phyloP scores from a whole-genome alignment of 2,113 vertebrate species.

The Andinoacara biseriatus region DNA sequence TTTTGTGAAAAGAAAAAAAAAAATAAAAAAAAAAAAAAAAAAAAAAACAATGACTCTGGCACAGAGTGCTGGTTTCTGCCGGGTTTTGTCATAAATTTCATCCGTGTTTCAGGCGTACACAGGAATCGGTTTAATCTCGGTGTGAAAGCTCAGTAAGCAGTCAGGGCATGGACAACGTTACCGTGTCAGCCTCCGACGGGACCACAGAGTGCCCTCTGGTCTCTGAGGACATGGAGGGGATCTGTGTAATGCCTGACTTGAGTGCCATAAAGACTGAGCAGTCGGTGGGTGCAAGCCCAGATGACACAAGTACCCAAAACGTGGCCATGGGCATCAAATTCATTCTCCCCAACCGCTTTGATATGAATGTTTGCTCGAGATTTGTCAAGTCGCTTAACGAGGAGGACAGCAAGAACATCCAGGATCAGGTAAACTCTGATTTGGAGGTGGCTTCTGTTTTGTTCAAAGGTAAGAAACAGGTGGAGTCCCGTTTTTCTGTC shows the following conservation, averaged over 20 bases:
- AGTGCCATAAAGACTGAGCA: constrained; percentile 90
- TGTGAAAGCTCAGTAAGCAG: neutral
- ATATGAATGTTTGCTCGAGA: constrained; percentile 99
- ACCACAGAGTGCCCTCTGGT: constrained; percentile 79
- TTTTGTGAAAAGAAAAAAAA: too few relatives aligned
- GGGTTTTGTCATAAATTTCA: neutral
- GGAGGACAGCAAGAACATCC: constrained; percentile 99
- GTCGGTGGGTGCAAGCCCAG: constrained; percentile 76
- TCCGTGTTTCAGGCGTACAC: neutral
- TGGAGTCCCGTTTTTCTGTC: neutral
- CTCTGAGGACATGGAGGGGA: constrained; percentile 85
- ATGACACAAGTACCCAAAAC: constrained; percentile 79
- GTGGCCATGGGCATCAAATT: constrained; percentile 97
- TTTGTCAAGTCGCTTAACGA: constrained; percentile 99
- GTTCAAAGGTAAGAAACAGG: constrained; percentile 89
- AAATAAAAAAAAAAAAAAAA: too few relatives aligned
- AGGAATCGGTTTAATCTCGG: neutral
- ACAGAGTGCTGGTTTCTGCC: neutral
- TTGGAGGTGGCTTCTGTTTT: constrained; percentile 97
- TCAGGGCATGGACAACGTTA: constrained; percentile 59
- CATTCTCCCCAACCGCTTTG: constrained; percentile 96
- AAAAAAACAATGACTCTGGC: neutral
- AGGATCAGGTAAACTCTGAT: constrained; percentile 99
- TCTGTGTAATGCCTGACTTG: constrained; percentile 86
- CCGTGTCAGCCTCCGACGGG: constrained; percentile 78